A percentile compares a stretch with the other conserved stretches of the same genome.
Conservation (phyloP, 2,797 vertebrate genomes). For the Gallirallus australis region DNA sequence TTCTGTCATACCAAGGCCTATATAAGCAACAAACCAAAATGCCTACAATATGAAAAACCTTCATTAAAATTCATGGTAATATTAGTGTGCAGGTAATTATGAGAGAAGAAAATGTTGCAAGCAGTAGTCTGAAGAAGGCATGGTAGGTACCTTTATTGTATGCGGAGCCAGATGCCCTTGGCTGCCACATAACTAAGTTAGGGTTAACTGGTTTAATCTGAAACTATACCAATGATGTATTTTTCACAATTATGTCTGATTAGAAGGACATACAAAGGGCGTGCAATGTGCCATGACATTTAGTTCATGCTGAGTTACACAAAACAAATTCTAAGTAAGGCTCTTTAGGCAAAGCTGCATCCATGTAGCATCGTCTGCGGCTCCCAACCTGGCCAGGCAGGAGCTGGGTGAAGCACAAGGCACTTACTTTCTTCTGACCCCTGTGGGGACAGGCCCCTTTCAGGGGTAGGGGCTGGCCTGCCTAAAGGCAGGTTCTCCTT, state of each 20-base stretch:
- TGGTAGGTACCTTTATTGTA: rapidly evolving
- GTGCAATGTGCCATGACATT: no score
- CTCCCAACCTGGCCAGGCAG: rapidly evolving
- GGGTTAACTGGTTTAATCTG: background rate
- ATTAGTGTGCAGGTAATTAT: background rate
- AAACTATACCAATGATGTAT: background rate
- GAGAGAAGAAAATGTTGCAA: background rate
- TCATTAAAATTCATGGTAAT: background rate
- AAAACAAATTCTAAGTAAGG: background rate
- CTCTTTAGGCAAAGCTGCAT: background rate
- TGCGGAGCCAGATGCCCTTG: background rate
- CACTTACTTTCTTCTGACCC: background rate
- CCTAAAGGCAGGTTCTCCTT: no score
- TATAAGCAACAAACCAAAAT: background rate
- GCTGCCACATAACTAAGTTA: background rate
- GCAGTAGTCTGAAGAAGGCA: background rate
- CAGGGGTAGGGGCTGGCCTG: no score
- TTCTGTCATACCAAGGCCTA: background rate
- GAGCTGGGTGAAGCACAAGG: background rate
- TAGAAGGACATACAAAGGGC: background rate
- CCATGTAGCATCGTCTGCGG: rapidly evolving
- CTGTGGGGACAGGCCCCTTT: no score
- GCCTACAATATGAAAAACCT: background rate
- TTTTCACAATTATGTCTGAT: background rate
- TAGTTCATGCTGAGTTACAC: background rate